A percentile compares a stretch with the other conserved stretches of the same genome.
Conservation (phyloP, 2,797 vertebrate genomes). For the Lutjanus campechanus region DNA sequence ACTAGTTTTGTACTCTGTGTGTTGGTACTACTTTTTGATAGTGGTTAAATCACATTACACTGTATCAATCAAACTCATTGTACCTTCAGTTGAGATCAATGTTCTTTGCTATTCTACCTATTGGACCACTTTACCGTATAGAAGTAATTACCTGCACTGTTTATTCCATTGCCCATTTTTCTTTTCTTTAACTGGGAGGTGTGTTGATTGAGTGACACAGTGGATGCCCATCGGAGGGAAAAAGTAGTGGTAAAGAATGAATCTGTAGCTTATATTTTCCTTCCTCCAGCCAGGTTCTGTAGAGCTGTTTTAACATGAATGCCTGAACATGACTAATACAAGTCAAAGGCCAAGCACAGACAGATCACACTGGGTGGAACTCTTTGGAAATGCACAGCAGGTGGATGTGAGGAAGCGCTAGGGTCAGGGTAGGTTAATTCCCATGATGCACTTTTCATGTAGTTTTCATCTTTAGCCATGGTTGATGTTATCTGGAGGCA, state of each 20-base stretch:
- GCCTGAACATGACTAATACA: constrained; percentile 66
- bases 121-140: constrained; percentile 76
- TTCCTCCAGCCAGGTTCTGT: constrained; percentile 58
- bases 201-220: constrained; percentile 52
- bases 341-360: constrained; percentile 73
- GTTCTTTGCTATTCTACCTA: constrained; percentile 84
- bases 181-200: constrained; percentile 46
- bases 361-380: constrained; percentile 58
- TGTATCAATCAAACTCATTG: constrained; percentile 85
- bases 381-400: constrained; percentile 50
- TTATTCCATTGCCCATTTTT: constrained; percentile 69
- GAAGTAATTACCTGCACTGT: constrained; percentile 81
- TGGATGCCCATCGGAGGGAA: constrained; percentile 31
- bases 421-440: constrained; percentile 26
- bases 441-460: constrained; percentile 38
- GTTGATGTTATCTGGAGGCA: constrained; percentile 22
- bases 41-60: constrained; percentile 87
- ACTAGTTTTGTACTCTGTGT: constrained; percentile 92
- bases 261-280: constrained; percentile 61
- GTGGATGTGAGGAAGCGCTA: constrained; percentile 12
- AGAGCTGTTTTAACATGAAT: constrained; percentile 72
- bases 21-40: constrained; percentile 91
- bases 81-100: constrained; percentile 85
- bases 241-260: constrained; percentile 14
- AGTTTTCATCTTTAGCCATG: constrained; percentile 38